These are phyloP conservation scores for Stegana nigrithorax DNA, from an alignment of 2,888 invertebrate species.

Conservation along the genomic window DNA sequence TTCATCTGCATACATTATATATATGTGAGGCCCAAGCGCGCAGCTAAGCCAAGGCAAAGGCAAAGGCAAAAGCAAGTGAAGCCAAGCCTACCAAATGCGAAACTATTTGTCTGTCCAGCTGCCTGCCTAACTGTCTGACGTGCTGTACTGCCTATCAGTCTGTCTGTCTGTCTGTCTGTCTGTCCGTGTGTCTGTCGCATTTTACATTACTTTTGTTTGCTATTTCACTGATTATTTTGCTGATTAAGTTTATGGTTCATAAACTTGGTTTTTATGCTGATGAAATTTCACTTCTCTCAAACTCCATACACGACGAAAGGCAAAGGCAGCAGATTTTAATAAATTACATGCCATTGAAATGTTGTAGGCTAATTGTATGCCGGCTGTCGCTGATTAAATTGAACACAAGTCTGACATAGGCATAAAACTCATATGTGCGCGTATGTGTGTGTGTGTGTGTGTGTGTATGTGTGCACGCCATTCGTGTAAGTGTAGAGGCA, in stretches of 20 bases:
- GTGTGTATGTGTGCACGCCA: not conserved
- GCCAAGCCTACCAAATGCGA: too few species aligned
- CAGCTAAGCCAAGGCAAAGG: too few species aligned
- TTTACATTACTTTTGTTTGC: slow-evolving; percentile 33
- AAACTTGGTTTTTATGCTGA: slow-evolving; percentile 36
- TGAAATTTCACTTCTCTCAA: slow-evolving; percentile 32
- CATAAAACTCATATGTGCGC: not conserved
- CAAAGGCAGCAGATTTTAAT: slow-evolving; percentile 40
- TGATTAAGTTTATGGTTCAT: slow-evolving; percentile 56
- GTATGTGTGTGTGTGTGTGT: too few species aligned
- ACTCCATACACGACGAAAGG: not conserved
- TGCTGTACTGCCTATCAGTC: not conserved
- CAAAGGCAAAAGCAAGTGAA: slow-evolving; percentile 27
- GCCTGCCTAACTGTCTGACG: not conserved
- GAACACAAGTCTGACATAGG: slow-evolving; percentile 12
- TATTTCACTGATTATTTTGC: slow-evolving; percentile 44
- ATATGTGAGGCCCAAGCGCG: too few species aligned
- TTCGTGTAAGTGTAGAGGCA: not conserved
- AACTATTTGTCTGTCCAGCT: not conserved
- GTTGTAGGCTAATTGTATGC: slow-evolving; percentile 59
- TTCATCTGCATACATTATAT: slow-evolving; percentile 6
- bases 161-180: not conserved
- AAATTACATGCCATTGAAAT: slow-evolving; percentile 46
- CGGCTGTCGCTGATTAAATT: slow-evolving; percentile 24
- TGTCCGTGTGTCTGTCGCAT: slow-evolving; percentile 17